These are phyloP conservation scores for Uria lomvia DNA, from an alignment of 2,113 vertebrate species.

Conservation along the genomic window DNA sequence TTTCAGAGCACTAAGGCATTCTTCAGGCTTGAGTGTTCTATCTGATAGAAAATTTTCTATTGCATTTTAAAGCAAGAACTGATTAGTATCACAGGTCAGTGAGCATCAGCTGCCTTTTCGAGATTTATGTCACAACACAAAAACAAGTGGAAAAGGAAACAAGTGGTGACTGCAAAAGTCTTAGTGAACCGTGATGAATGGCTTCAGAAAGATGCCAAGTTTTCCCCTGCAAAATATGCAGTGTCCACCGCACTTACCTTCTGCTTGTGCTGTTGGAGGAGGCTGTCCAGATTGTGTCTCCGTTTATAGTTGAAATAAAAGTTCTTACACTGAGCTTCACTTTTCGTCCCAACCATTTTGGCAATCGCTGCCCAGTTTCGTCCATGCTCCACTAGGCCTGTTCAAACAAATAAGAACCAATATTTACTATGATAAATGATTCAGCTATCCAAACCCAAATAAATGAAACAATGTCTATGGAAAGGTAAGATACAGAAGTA, in stretches of 20 bases:
- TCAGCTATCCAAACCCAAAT: neutral
- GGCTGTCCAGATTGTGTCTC: constrained; percentile 93
- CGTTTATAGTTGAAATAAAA: constrained; percentile 99
- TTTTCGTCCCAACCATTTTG: constrained; percentile 99
- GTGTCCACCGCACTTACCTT: constrained; percentile 54
- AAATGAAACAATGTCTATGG: neutral
- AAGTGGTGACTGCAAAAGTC: neutral
- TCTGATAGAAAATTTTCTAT: neutral
- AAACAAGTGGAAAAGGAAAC: neutral
- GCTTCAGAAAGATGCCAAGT: neutral
- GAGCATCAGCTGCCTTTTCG: neutral
- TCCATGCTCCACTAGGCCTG: constrained; percentile 94
- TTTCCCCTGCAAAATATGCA: neutral
- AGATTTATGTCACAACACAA: neutral
- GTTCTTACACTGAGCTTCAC: constrained; percentile 98
- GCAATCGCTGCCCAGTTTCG: constrained; percentile 98
- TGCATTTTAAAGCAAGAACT: neutral
- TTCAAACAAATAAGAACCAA: neutral
- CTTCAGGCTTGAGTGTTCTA: neutral
- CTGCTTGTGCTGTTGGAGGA: constrained; percentile 96
- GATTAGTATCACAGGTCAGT: neutral
- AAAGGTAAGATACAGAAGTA: neutral
- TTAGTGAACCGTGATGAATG: neutral
- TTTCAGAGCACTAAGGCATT: neutral
- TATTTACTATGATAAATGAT: neutral